phyloP scores from a whole-genome alignment of 1,140 invertebrate species.

The Neoseiulus cucumeris region DNA sequence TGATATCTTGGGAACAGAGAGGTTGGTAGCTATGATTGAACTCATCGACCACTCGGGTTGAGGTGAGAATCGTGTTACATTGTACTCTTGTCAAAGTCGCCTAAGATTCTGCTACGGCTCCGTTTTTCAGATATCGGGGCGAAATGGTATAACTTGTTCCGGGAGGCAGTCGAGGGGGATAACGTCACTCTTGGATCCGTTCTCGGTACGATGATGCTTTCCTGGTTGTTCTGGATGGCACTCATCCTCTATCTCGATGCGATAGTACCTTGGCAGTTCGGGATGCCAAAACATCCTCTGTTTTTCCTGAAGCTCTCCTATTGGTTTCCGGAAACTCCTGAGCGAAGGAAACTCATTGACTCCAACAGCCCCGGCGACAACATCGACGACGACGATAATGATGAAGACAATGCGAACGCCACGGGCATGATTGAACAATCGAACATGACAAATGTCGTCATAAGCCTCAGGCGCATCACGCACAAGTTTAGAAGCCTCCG shows the following conservation, averaged over 20 bases:
- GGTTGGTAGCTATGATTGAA: too few relatives aligned
- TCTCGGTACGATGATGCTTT: slow-evolving; percentile 14
- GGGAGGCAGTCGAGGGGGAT: slow-evolving; percentile 24
- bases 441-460: too few relatives aligned
- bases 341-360: too few relatives aligned
- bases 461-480: too few relatives aligned
- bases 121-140: slow-evolving; percentile 22
- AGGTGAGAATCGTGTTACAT: background rate
- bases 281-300: slow-evolving; percentile 28
- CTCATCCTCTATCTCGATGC: slow-evolving; percentile 25
- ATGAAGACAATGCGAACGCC: too few relatives aligned
- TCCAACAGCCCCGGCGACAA: too few relatives aligned
- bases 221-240: slow-evolving; percentile 15
- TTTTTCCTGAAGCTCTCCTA: slow-evolving; percentile 30
- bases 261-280: slow-evolving; percentile 25
- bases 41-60: background rate
- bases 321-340: slow-evolving; percentile 26
- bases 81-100: background rate
- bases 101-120: too few relatives aligned
- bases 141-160: slow-evolving; percentile 23
- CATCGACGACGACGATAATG: too few relatives aligned
- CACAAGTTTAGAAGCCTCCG: too few relatives aligned
- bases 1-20: slow-evolving; percentile 14
- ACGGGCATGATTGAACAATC: too few relatives aligned
- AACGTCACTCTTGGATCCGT: slow-evolving; percentile 21